Conservation (phyloP, 2,797 vertebrate genomes). For the Cetoscarus ocellatus region DNA sequence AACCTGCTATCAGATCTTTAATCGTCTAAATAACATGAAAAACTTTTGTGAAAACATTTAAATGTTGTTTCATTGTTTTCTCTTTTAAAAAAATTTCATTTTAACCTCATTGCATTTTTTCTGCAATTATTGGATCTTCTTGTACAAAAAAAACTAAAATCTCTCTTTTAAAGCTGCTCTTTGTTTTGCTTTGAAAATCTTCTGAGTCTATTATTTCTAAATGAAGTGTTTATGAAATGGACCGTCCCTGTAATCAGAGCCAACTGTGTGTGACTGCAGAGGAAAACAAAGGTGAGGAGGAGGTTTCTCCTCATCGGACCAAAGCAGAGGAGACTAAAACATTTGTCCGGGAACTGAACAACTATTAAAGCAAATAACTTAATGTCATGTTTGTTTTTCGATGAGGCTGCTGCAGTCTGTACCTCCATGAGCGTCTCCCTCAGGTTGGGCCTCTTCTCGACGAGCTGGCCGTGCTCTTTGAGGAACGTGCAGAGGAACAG, state of each 20-base stretch:
- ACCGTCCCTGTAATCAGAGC: conserved; percentile 3
- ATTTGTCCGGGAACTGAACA: neutral
- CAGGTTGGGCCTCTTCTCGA: conserved; percentile 95
- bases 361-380: neutral
- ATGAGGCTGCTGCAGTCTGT: neutral
- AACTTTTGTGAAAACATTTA: too few species aligned
- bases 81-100: too few species aligned
- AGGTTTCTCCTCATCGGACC: neutral
- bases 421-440: conserved; percentile 98
- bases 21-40: too few species aligned
- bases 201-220: neutral
- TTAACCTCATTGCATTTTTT: too few species aligned
- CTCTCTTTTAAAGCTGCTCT: too few species aligned
- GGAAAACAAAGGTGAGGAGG: neutral
- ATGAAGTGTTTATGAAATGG: neutral
- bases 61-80: too few species aligned
- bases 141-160: too few species aligned
- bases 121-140: too few species aligned
- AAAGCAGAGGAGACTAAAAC: neutral
- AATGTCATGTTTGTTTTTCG: neutral
- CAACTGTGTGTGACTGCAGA: conserved; percentile 8
- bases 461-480: conserved; percentile 95
- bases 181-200: neutral
- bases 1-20: too few species aligned
- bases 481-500: conserved; percentile 98